phyloP scores from a whole-genome alignment of 30 jellyfish, hydroid and myxozoan species.

The Catostylus mosaicus region DNA sequence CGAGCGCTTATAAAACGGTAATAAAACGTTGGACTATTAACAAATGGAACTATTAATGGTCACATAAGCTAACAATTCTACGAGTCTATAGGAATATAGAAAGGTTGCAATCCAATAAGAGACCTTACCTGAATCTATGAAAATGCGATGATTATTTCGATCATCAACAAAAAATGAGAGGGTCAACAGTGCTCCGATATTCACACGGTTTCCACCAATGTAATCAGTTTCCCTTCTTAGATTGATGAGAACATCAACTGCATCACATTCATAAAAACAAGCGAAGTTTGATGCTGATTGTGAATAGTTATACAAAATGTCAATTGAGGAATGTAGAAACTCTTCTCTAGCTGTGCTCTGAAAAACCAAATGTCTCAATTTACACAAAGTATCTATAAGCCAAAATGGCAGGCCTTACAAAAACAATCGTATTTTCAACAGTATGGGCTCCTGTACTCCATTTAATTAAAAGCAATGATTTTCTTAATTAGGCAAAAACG shows the following conservation, averaged over 20 bases:
- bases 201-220: conserved; percentile 83
- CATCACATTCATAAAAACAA: conserved; percentile 62
- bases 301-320: conserved; percentile 78
- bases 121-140: conserved; percentile 54
- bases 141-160: conserved; percentile 69
- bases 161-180: conserved; percentile 83
- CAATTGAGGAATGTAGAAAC: conserved; percentile 72
- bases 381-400: no score
- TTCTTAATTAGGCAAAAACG: no score
- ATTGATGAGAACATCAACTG: conserved; percentile 62
- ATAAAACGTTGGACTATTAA: no score
- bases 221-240: conserved; percentile 76
- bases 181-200: conserved; percentile 71
- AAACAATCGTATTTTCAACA: no score
- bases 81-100: not conserved
- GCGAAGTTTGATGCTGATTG: conserved; percentile 55
- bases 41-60: not conserved
- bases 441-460: no score
- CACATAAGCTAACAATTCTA: not conserved
- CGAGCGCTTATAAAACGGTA: no score
- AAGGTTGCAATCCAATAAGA: not conserved
- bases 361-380: not conserved
- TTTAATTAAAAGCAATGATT: no score
- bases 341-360: conserved; percentile 91
- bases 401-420: no score